Evolutionary conservation across 2,888 invertebrate genomes (phyloP).

Genomic region (Gymnocheta viridis): DNA sequence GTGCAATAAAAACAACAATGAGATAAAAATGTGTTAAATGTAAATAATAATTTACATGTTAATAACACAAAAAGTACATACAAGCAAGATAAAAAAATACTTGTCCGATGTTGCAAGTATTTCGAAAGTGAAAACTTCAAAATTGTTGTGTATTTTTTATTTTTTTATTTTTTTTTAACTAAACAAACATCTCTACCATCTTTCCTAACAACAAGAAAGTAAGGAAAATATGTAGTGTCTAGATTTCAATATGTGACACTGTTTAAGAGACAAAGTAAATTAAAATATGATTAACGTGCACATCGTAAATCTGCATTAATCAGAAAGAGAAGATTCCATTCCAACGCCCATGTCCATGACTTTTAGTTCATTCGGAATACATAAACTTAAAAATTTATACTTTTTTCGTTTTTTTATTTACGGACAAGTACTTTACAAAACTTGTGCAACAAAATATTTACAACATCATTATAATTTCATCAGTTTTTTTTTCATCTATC

Average conservation of each 20-base stretch:
- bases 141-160: neutral
- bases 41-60: slow-evolving; percentile 20
- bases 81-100: neutral
- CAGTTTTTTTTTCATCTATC: neutral
- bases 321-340: neutral
- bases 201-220: neutral
- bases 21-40: slow-evolving; percentile 28
- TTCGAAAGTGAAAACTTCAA: slow-evolving; percentile 46
- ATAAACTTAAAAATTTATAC: neutral
- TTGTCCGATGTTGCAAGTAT: slow-evolving; percentile 6
- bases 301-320: neutral
- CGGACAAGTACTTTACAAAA: neutral
- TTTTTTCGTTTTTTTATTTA: neutral
- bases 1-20: slow-evolving; percentile 6
- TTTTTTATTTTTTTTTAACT: neutral
- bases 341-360: too few species aligned
- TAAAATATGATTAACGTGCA: neutral
- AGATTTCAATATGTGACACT: slow-evolving; percentile 6
- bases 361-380: neutral
- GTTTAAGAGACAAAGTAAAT: neutral
- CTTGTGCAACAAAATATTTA: slow-evolving; percentile 8
- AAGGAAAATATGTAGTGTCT: neutral
- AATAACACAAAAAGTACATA: slow-evolving; percentile 10
- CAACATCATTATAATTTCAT: slow-evolving; percentile 3
- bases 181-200: neutral